A percentile compares a stretch with the other conserved stretches of the same genome.
These are phyloP conservation scores for Fistularia commersonii DNA, from an alignment of 2,797 vertebrate species.

Conservation along the genomic window DNA sequence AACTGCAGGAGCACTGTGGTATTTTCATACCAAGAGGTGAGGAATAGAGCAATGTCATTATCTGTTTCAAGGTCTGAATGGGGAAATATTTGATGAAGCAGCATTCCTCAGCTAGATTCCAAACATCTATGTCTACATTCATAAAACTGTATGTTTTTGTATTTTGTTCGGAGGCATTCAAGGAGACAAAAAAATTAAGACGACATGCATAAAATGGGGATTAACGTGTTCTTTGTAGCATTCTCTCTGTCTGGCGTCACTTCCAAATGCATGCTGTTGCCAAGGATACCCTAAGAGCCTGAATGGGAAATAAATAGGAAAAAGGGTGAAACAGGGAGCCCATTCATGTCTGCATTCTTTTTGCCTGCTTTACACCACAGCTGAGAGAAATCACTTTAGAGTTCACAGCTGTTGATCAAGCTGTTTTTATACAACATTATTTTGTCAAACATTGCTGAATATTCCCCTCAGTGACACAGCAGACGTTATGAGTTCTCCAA, in stretches of 20 bases:
- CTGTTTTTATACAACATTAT: constrained; percentile 9
- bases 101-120: too few species aligned
- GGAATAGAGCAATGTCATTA: too few species aligned
- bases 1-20: too few species aligned
- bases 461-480: constrained; percentile 14
- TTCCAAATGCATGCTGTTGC: constrained; percentile 46
- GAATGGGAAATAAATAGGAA: constrained; percentile 24
- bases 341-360: constrained; percentile 58
- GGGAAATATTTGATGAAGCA: too few species aligned
- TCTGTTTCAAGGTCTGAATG: too few species aligned
- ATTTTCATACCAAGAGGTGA: too few species aligned
- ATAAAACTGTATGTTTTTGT: too few species aligned
- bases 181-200: too few species aligned
- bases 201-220: not conserved
- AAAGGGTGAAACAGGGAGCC: constrained; percentile 51
- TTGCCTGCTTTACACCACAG: constrained; percentile 30
- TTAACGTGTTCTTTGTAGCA: constrained; percentile 15
- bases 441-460: constrained; percentile 17
- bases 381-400: constrained; percentile 38
- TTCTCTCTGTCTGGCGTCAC: constrained; percentile 14
- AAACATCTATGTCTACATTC: too few species aligned
- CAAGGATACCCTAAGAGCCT: constrained; percentile 40
- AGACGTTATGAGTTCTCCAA: constrained; percentile 25
- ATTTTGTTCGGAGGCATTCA: too few species aligned
- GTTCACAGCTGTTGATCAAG: constrained; percentile 50